Evolutionary conservation across 2,113 vertebrate species (phyloP).

Genomic region (Thermophis baileyi): DNA sequence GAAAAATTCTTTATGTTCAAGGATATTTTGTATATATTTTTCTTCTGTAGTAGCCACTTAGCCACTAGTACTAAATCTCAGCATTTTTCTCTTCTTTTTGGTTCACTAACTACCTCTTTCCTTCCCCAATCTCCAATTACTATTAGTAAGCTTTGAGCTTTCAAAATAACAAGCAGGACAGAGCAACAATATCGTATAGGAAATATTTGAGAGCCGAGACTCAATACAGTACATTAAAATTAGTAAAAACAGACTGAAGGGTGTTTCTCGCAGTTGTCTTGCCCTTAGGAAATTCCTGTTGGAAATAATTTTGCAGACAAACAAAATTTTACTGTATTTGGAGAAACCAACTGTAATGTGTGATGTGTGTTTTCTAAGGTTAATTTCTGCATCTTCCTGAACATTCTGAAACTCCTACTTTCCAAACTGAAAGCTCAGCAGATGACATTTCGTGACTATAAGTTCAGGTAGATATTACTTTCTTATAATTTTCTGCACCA

Average conservation of each 20-base stretch:
- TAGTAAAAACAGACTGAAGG: not conserved
- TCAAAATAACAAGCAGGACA: not conserved
- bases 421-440: conserved; percentile 94
- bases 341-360: conserved; percentile 1
- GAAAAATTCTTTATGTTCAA: not conserved
- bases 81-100: not conserved
- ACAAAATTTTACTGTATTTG: not conserved
- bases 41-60: not conserved
- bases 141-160: not conserved
- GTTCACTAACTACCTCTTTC: not conserved
- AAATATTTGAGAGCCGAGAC: not conserved
- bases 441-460: conserved; percentile 90
- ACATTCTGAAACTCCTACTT: conserved; percentile 88
- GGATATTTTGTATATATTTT: not conserved
- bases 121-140: not conserved
- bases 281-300: not conserved
- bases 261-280: not conserved
- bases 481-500: not conserved
- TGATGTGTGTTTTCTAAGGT: conserved; percentile 71
- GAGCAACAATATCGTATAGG: not conserved
- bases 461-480: conserved; percentile 81
- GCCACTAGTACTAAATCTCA: not conserved
- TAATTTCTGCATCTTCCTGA: conserved; percentile 92
- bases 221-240: not conserved
- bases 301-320: not conserved